Evolutionary conservation across 2,113 vertebrate genomes (phyloP).

Genomic region (Thryonomys swinderianus): DNA sequence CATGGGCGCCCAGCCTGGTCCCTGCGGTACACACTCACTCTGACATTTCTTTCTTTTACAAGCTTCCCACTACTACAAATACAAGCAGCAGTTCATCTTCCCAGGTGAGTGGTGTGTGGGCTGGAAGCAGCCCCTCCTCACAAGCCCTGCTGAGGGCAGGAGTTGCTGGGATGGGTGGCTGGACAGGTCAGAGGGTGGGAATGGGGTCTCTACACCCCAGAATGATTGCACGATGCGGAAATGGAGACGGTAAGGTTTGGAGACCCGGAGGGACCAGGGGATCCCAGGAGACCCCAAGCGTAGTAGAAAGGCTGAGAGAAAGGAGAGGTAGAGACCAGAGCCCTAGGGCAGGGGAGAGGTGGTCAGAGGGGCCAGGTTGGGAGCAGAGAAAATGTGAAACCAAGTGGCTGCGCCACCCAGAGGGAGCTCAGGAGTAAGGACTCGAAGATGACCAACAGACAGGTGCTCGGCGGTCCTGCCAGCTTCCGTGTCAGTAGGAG

Average conservation of each 20-base stretch:
- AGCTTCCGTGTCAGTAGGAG: accelerated
- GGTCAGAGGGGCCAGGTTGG: background rate
- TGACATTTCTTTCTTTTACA: slow-evolving; percentile 69
- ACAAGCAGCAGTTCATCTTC: slow-evolving; percentile 99
- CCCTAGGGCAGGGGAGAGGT: accelerated
- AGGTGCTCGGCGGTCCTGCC: accelerated
- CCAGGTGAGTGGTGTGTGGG: slow-evolving; percentile 89
- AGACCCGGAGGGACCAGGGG: background rate
- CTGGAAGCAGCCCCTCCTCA: background rate
- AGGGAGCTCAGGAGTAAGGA: background rate
- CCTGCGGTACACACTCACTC: background rate
- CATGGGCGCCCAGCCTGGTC: accelerated
- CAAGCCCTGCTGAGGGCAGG: background rate
- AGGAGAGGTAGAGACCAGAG: background rate
- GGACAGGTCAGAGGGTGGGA: background rate
- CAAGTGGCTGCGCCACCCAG: accelerated
- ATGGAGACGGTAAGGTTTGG: background rate
- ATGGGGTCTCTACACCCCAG: background rate
- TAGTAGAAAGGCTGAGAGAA: background rate
- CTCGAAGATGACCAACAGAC: background rate
- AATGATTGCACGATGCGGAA: background rate
- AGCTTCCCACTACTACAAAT: slow-evolving; percentile 99
- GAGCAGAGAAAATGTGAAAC: background rate
- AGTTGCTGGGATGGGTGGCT: too few species aligned
- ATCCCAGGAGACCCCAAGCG: background rate